A percentile compares a stretch with the other conserved stretches of the same genome.
These are phyloP conservation scores for Helleia helle DNA, from an alignment of 2,888 invertebrate species.

Conservation along the genomic window DNA sequence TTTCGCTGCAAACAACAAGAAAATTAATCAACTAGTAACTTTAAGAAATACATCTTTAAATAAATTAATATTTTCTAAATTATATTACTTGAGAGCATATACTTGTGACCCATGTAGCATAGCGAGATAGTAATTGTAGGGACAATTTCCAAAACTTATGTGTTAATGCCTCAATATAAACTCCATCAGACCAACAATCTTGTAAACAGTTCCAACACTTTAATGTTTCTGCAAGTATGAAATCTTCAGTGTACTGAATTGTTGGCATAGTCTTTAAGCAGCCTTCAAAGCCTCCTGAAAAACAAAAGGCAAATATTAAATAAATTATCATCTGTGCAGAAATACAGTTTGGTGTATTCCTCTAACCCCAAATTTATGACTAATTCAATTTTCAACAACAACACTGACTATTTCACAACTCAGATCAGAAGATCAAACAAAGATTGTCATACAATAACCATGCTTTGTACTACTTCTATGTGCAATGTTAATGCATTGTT, in stretches of 20 bases:
- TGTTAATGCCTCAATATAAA: slow-evolving; percentile 84
- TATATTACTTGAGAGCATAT: slow-evolving; percentile 51
- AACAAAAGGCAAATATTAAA: no score
- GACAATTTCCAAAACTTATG: slow-evolving; percentile 93
- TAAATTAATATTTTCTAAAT: background rate
- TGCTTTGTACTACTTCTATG: no score
- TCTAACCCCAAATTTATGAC: no score
- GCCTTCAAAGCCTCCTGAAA: slow-evolving; percentile 56
- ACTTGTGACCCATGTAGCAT: slow-evolving; percentile 79
- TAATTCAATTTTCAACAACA: no score
- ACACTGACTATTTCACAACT: no score
- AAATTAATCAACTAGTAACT: no score
- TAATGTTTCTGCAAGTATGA: slow-evolving; percentile 60
- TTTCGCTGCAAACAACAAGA: slow-evolving; percentile 40
- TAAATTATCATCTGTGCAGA: no score
- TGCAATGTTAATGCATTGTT: no score
- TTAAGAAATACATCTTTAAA: background rate
- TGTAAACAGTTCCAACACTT: slow-evolving; percentile 62
- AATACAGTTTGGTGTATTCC: no score
- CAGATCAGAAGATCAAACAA: no score
- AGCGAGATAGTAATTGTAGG: slow-evolving; percentile 87
- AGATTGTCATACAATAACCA: no score
- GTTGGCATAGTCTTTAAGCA: slow-evolving; percentile 43
- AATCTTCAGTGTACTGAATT: slow-evolving; percentile 40
- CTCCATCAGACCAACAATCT: slow-evolving; percentile 83